These are phyloP conservation scores for Trisateles emortualis DNA, from an alignment of 2,888 invertebrate genomes.

Conservation along the genomic window DNA sequence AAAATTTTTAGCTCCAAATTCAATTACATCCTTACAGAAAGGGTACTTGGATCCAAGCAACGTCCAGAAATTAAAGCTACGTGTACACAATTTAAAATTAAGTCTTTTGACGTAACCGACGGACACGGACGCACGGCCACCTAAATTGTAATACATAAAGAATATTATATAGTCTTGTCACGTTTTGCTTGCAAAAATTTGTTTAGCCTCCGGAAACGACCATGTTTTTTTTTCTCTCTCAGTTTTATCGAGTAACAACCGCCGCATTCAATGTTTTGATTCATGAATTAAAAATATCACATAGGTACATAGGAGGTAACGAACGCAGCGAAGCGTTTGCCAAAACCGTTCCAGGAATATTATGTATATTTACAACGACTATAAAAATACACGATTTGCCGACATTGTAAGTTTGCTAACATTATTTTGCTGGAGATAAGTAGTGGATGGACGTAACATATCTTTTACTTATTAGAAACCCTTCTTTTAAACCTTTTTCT, in stretches of 20 bases:
- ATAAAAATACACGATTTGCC: slow-evolving; percentile 47
- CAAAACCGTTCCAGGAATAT: slow-evolving; percentile 58
- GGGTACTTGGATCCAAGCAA: background rate
- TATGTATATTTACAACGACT: slow-evolving; percentile 46
- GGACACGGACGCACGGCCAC: slow-evolving; percentile 9
- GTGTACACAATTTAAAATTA: slow-evolving; percentile 10
- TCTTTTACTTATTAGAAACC: background rate
- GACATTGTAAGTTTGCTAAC: slow-evolving; percentile 13
- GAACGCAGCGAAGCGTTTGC: slow-evolving; percentile 46
- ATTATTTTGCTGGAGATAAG: background rate
- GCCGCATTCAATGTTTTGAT: slow-evolving; percentile 63
- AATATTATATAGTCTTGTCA: slow-evolving; percentile 53
- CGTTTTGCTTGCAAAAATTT: slow-evolving; percentile 65
- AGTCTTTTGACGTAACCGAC: slow-evolving; percentile 3
- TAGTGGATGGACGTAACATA: background rate
- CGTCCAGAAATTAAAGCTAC: slow-evolving; percentile 8
- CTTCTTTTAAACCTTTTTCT: too few species aligned
- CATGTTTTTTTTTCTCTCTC: slow-evolving; percentile 49
- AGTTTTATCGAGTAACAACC: slow-evolving; percentile 49
- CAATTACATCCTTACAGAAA: background rate
- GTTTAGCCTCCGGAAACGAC: slow-evolving; percentile 70
- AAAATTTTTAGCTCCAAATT: background rate
- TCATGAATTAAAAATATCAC: slow-evolving; percentile 81
- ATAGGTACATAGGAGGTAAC: slow-evolving; percentile 44
- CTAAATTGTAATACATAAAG: slow-evolving; percentile 18